phyloP scores from a whole-genome alignment of 2,113 vertebrate genomes.

The Gila orcuttii region DNA sequence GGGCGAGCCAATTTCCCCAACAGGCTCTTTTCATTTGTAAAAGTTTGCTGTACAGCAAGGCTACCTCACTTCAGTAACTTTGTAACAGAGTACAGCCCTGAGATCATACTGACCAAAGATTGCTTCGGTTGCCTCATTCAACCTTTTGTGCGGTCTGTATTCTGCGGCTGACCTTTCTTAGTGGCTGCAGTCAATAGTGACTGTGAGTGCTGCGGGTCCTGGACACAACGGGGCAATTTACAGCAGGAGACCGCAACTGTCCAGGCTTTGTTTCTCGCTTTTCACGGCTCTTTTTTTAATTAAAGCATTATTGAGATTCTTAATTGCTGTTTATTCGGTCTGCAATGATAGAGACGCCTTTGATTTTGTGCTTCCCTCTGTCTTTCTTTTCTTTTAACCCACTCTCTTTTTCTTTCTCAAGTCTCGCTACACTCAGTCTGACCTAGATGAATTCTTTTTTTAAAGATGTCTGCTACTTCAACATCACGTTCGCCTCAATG shows the following conservation, averaged over 20 bases:
- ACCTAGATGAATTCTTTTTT: constrained; percentile 9
- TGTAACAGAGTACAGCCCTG: constrained; percentile 91
- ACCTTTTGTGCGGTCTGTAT: constrained; percentile 92
- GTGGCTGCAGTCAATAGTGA: constrained; percentile 90
- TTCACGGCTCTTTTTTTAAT: constrained; percentile 76
- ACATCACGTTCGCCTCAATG: constrained; percentile 20
- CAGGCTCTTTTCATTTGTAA: constrained; percentile 83
- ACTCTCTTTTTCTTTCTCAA: neutral
- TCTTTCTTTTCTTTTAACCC: neutral
- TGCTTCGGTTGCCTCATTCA: constrained; percentile 95
- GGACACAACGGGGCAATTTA: constrained; percentile 70
- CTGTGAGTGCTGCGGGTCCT: constrained; percentile 79
- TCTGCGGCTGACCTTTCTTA: constrained; percentile 91
- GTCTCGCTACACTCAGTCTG: constrained; percentile 8
- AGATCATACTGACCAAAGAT: constrained; percentile 96
- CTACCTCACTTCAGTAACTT: constrained; percentile 95
- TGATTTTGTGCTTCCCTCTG: constrained; percentile 35
- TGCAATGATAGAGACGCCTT: constrained; percentile 74
- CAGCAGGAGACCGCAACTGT: constrained; percentile 67
- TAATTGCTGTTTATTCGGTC: constrained; percentile 81
- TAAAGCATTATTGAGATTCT: constrained; percentile 80
- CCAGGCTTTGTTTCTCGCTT: constrained; percentile 78
- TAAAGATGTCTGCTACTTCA: constrained; percentile 23
- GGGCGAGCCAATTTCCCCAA: constrained; percentile 80
- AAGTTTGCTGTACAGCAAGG: constrained; percentile 76